Evolutionary conservation across 2,888 invertebrate genomes (phyloP).

Genomic region (Branchellion lobata): DNA sequence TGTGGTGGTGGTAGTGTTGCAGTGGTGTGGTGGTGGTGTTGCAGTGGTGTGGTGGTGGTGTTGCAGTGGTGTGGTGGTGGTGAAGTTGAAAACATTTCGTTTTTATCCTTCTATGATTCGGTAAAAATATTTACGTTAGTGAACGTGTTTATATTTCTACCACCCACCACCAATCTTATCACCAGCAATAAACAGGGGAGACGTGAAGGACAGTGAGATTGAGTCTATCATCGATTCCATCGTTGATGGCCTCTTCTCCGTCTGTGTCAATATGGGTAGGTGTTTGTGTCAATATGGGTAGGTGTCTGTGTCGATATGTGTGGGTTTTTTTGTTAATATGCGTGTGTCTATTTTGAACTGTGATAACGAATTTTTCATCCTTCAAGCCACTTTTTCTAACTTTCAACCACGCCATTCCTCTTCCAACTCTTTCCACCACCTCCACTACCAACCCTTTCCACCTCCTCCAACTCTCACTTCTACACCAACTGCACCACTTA

Average conservation of each 20-base stretch:
- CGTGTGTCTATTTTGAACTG: background rate
- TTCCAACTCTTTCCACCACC: no score
- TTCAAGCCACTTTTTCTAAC: background rate
- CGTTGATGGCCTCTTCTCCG: slow-evolving; percentile 93
- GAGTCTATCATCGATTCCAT: slow-evolving; percentile 87
- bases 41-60: no score
- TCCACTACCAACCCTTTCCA: background rate
- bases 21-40: no score
- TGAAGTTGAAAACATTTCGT: no score
- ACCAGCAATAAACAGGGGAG: slow-evolving; percentile 84
- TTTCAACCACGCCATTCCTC: background rate
- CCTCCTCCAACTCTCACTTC: background rate
- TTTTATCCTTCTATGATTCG: no score
- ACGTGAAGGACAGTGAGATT: slow-evolving; percentile 92
- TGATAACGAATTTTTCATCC: background rate
- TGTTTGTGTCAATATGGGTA: background rate
- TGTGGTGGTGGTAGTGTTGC: no score
- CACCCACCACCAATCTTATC: background rate
- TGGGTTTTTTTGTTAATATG: background rate
- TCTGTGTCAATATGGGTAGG: slow-evolving; percentile 90
- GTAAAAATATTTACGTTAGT: no score
- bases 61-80: no score
- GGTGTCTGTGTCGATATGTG: background rate
- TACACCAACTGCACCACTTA: background rate
- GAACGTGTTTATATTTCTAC: no score